Percentiles rank a stretch among this genome's conserved stretches.
These are phyloP conservation scores for Halictus ligatus DNA, from an alignment of 2,888 invertebrate species.

Conservation along the genomic window DNA sequence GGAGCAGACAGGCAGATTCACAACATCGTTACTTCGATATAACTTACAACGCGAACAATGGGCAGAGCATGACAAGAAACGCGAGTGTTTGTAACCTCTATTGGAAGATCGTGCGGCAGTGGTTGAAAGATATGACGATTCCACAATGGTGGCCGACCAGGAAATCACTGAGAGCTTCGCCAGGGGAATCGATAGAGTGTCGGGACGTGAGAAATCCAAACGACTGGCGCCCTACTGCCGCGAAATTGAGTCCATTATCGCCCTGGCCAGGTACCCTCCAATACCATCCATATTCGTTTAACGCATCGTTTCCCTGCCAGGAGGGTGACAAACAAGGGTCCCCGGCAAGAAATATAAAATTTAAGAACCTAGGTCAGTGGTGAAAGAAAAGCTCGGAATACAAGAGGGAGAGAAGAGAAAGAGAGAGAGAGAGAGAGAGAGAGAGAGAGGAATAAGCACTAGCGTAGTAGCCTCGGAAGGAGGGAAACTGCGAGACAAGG, in stretches of 20 bases:
- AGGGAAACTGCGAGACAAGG: constrained; percentile 13
- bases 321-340: constrained; percentile 70
- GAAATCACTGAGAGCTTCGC: constrained; percentile 66
- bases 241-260: constrained; percentile 77
- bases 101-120: constrained; percentile 27
- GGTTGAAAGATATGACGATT: constrained; percentile 58
- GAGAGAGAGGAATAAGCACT: background rate
- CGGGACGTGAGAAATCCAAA: constrained; percentile 66
- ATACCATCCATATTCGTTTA: constrained; percentile 77
- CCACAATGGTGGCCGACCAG: constrained; percentile 63
- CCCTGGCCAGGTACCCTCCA: constrained; percentile 72
- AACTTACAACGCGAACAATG: constrained; percentile 27
- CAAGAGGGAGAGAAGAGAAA: background rate
- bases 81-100: constrained; percentile 29
- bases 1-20: background rate
- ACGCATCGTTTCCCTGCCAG: constrained; percentile 72
- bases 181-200: constrained; percentile 70
- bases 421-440: background rate
- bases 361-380: constrained; percentile 45
- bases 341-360: constrained; percentile 69
- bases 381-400: background rate
- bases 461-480: background rate
- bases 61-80: constrained; percentile 7
- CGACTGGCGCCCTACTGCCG: constrained; percentile 67
- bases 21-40: constrained; percentile 6